Conservation (phyloP, 2,113 vertebrate genomes). For the Dicentrarchus labrax region DNA sequence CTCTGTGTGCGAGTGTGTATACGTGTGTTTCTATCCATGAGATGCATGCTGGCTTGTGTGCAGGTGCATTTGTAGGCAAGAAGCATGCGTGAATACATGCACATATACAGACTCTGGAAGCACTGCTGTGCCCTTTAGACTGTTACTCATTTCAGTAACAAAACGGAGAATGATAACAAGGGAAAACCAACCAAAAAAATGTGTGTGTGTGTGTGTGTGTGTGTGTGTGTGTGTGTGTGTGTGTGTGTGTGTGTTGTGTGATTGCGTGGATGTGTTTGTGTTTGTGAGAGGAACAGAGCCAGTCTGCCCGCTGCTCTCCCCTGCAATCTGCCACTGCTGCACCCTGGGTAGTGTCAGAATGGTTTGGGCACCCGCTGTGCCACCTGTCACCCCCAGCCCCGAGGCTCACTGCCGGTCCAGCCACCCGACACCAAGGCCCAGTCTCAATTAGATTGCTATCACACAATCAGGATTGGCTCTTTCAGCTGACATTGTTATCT, state of each 20-base stretch:
- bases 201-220: background rate
- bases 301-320: conserved; percentile 38
- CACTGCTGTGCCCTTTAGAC: background rate
- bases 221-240: background rate
- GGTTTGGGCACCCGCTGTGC: conserved; percentile 60
- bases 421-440: conserved; percentile 49
- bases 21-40: conserved; percentile 29
- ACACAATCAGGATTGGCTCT: conserved; percentile 52
- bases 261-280: conserved; percentile 14
- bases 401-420: conserved; percentile 43
- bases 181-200: background rate
- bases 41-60: conserved; percentile 7
- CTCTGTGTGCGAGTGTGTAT: conserved; percentile 2
- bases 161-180: background rate
- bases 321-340: conserved; percentile 69
- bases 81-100: background rate
- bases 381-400: conserved; percentile 68
- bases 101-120: background rate
- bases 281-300: background rate
- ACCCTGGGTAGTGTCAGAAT: conserved; percentile 70
- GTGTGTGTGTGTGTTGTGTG: background rate
- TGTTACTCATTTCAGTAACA: background rate
- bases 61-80: conserved; percentile 36
- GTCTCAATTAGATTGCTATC: conserved; percentile 70
- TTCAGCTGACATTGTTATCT: conserved; percentile 38